phyloP scores from a whole-genome alignment of 2,113 vertebrate genomes.

The Psephotus haematonotus region DNA sequence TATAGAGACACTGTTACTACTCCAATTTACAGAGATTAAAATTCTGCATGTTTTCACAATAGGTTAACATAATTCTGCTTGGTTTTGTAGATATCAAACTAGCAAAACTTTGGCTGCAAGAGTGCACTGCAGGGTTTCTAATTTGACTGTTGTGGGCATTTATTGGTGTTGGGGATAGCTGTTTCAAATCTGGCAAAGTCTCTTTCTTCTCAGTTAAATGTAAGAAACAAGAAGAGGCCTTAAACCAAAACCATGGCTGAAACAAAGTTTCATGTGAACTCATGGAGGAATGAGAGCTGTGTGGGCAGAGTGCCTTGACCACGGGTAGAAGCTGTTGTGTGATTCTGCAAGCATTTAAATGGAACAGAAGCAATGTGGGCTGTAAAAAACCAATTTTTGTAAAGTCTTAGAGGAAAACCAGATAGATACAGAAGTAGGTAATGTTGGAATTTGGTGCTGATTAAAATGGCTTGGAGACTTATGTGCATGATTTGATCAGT shows the following conservation, averaged over 20 bases:
- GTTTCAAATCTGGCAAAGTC: neutral
- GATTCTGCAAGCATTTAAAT: neutral
- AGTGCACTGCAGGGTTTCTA: neutral
- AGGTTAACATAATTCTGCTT: neutral
- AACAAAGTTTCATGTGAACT: neutral
- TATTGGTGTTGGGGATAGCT: neutral
- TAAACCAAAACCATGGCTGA: neutral
- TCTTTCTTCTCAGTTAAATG: neutral
- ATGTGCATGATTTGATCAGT: neutral
- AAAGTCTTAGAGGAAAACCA: neutral
- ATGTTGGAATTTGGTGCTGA: neutral
- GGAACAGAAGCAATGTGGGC: neutral
- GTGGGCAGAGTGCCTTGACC: conserved; percentile 11
- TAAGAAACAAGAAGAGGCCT: neutral
- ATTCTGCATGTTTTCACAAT: neutral
- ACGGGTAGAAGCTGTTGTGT: neutral
- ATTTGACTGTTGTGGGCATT: neutral
- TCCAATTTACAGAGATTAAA: neutral
- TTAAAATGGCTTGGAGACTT: neutral
- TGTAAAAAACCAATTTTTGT: neutral
- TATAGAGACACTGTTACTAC: neutral
- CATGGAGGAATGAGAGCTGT: neutral
- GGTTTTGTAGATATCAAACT: neutral
- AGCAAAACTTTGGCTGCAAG: neutral
- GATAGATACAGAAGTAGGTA: neutral